These are phyloP conservation scores for Yponomeuta evonymella DNA, from an alignment of 2,888 invertebrate species.

Conservation along the genomic window DNA sequence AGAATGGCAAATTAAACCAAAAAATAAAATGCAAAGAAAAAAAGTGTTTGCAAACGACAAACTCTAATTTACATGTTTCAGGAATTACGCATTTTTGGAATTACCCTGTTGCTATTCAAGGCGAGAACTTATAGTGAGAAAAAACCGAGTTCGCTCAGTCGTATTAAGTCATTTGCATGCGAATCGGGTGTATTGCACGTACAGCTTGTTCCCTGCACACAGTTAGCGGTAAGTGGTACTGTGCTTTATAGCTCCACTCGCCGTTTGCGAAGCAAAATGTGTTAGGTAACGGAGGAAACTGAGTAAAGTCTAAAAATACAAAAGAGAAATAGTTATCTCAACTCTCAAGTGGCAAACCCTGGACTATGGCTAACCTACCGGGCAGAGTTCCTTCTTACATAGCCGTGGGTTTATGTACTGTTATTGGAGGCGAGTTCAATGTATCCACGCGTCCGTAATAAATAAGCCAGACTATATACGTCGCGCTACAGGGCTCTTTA, in stretches of 20 bases:
- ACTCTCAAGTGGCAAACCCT: too few species aligned
- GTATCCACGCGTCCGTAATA: too few species aligned
- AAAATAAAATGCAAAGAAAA: not conserved
- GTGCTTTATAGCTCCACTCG: not conserved
- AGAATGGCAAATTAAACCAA: too few species aligned
- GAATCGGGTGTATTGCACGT: not conserved
- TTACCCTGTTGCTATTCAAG: not conserved
- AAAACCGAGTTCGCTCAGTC: not conserved
- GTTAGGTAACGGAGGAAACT: not conserved
- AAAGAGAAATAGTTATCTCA: not conserved
- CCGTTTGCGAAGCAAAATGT: not conserved
- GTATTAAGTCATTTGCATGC: not conserved
- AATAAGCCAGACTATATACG: too few species aligned
- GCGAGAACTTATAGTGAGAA: not conserved
- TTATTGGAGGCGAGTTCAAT: too few species aligned
- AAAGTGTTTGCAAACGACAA: not conserved
- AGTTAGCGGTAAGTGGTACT: not conserved
- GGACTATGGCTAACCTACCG: too few species aligned
- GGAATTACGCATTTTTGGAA: not conserved
- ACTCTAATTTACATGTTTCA: too few species aligned
- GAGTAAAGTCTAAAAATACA: not conserved
- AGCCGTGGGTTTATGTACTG: too few species aligned
- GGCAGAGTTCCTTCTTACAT: too few species aligned
- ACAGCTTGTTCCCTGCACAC: not conserved
- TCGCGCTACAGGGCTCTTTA: too few species aligned